Evolutionary conservation across 2,888 invertebrate genomes (phyloP).

Genomic region (Monoplex corrugatus): DNA sequence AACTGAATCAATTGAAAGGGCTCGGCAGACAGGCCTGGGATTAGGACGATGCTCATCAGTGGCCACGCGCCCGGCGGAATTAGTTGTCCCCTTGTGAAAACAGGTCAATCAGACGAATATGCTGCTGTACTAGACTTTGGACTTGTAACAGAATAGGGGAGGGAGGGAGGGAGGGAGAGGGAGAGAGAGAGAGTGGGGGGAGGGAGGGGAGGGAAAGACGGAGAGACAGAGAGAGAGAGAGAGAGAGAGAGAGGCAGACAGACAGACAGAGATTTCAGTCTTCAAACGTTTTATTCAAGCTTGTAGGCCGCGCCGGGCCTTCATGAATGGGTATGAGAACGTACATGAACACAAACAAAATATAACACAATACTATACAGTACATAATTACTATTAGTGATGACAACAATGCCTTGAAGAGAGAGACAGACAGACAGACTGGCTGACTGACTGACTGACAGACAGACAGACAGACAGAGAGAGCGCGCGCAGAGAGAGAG

Average conservation of each 20-base stretch:
- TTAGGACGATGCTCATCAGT: slow-evolving; percentile 22
- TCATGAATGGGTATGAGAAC: too few species aligned
- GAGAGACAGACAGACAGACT: too few species aligned
- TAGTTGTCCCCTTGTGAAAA: background rate
- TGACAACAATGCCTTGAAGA: too few species aligned
- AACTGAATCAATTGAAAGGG: background rate
- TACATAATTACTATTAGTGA: too few species aligned
- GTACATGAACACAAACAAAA: too few species aligned
- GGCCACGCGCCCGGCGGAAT: background rate
- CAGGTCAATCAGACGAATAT: background rate
- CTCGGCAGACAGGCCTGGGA: background rate
- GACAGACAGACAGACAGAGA: too few species aligned
- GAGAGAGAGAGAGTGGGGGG: background rate
- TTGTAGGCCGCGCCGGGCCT: too few species aligned
- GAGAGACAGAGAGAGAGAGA: too few species aligned
- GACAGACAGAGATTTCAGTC: background rate
- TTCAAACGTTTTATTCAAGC: too few species aligned
- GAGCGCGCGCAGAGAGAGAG: background rate
- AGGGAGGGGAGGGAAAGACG: background rate
- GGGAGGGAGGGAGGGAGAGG: background rate
- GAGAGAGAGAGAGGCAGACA: background rate
- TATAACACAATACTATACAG: too few species aligned
- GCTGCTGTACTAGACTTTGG: background rate
- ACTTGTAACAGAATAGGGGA: background rate
- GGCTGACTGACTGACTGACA: too few species aligned